Evolutionary conservation across 1,140 invertebrate species (phyloP), one percentile per base, ranked within the genome.

Genomic region (Drosophila repletoides): DNA sequence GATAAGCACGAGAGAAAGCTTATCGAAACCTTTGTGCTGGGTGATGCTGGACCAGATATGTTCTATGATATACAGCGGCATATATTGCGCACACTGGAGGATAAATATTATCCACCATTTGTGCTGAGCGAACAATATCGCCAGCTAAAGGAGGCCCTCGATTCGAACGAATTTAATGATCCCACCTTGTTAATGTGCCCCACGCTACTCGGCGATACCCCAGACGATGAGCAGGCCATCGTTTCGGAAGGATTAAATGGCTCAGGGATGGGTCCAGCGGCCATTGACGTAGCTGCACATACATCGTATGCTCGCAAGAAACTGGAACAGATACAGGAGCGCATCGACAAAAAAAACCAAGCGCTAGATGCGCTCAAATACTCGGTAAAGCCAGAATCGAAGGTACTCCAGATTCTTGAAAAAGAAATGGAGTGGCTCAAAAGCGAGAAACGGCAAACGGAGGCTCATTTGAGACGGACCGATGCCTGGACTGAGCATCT

Each of bases 91-190:
- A 93, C 94, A 0, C 91, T 98, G 6, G 95, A 97, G 89, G 94
- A 97, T 49, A 95, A 97, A 83, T 96, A 97, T 91, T 98, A 97
- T 91, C 94, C 96, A 22, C 94, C 95, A 0, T 98, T 98, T 89
- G 91, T 98, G 31, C 93, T 96, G 5, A 97, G 96, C 84, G 95
- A 96, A 48, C 93, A 95, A 67, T 97, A 97, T 84, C 95, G 95
- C 71, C 93, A 93, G 72, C 93, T 97, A 89, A 91, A 95, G 40
- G 92, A 93, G 59, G 94, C 94, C 17, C 91, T 96, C 7, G 93
- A 94, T 64, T 93, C 92, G 53, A 94, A 95, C 91, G 94, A 94
- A 88, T 92, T 89, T 26, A 89, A 84, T 17, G 88, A 89, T 77
- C 87, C 88, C 73, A 89, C 89, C 52, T 76, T 90, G 45, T 33